A percentile compares a stretch with the other conserved stretches of the same genome.
Conservation (phyloP, 2,113 vertebrate species). For the Apaloderma vittatum region DNA sequence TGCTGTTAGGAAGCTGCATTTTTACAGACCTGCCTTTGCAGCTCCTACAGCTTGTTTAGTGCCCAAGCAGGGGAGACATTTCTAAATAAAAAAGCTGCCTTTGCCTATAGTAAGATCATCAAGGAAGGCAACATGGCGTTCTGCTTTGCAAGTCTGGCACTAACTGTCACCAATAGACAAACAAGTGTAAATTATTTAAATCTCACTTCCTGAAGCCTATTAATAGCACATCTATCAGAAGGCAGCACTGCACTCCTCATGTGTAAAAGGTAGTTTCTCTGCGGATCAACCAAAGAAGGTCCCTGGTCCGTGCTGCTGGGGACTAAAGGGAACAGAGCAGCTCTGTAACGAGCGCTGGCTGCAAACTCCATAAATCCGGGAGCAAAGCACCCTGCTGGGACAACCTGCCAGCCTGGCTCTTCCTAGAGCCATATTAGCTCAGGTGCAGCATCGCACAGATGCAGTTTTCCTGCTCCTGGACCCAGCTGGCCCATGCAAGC, state of each 20-base stretch:
- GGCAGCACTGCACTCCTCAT: background rate
- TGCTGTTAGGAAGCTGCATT: background rate
- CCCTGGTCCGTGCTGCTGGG: background rate
- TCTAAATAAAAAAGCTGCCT: background rate
- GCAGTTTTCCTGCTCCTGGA: background rate
- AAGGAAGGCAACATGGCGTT: background rate
- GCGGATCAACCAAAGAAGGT: background rate
- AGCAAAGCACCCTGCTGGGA: background rate
- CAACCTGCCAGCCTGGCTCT: background rate
- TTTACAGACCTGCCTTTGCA: background rate
- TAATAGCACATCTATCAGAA: background rate
- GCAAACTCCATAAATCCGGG: background rate
- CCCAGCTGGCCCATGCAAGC: background rate
- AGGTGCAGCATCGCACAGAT: background rate
- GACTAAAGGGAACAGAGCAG: background rate
- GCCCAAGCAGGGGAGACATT: background rate
- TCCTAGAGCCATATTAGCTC: background rate
- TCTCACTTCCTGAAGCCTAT: background rate
- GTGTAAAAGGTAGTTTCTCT: background rate
- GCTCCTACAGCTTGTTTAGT: background rate
- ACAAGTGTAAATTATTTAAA: background rate
- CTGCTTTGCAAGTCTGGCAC: background rate
- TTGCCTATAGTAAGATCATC: background rate
- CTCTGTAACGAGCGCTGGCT: rapidly evolving
- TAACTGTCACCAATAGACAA: background rate